phyloP scores from a whole-genome alignment of 2,888 invertebrate species.

The Gymnocheta viridis region DNA sequence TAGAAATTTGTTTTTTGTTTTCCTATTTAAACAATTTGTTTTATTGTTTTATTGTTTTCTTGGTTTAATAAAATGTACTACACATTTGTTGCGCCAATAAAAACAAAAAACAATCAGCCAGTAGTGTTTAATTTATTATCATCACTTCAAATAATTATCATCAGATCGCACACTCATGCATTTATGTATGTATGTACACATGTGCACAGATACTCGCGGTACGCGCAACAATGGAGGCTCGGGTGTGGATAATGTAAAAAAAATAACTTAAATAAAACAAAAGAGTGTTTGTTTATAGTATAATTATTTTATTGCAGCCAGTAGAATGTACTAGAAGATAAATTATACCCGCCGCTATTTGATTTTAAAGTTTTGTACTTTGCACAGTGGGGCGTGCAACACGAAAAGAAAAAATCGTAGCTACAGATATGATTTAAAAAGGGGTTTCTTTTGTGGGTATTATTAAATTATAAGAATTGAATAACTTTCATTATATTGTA shows the following conservation, averaged over 20 bases:
- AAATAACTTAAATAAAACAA: conserved; percentile 1
- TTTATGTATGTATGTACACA: not conserved
- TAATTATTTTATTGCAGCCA: conserved; percentile 24
- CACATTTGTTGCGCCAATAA: conserved; percentile 64
- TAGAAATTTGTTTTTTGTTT: conserved; percentile 13
- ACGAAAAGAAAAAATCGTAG: not conserved
- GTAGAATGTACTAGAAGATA: conserved; percentile 13
- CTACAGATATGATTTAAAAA: too few relatives aligned
- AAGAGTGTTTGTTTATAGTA: conserved; percentile 7
- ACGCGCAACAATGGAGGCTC: not conserved
- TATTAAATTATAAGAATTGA: too few relatives aligned
- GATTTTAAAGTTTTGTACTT: conserved; percentile 6
- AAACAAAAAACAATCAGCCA: conserved; percentile 55
- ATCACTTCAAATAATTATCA: conserved; percentile 42
- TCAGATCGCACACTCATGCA: not conserved
- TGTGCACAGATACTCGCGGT: not conserved
- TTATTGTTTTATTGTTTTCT: conserved; percentile 47
- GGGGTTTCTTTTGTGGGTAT: too few relatives aligned
- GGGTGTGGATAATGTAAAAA: conserved; percentile 31
- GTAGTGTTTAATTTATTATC: conserved; percentile 54
- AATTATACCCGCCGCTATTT: conserved; percentile 2
- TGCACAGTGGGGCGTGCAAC: not conserved
- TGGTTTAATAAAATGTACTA: conserved; percentile 58
- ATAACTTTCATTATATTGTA: too few relatives aligned
- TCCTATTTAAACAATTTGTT: conserved; percentile 21